A percentile compares a stretch with the other conserved stretches of the same genome.
These are phyloP conservation scores for Blastobasis adustella DNA, from an alignment of 2,888 invertebrate species.

Conservation along the genomic window DNA sequence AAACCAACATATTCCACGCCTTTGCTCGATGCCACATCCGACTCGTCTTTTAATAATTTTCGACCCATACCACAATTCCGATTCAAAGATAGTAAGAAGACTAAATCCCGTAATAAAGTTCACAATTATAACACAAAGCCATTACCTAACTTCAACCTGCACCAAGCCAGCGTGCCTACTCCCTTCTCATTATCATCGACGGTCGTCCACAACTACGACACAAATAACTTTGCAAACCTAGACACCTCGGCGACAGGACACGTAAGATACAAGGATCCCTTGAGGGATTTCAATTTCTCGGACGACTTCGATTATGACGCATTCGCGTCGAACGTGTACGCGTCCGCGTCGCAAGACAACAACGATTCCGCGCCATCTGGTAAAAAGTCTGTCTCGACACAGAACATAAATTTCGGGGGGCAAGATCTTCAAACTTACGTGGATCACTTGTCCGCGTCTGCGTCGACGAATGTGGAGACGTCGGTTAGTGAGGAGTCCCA, in stretches of 20 bases:
- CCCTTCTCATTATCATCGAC: conserved; percentile 56
- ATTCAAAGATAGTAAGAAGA: conserved; percentile 37
- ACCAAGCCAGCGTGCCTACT: conserved; percentile 37
- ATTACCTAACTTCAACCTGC: conserved; percentile 35
- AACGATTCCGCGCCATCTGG: conserved; percentile 35
- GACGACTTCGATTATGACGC: conserved; percentile 54
- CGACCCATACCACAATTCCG: conserved; percentile 43
- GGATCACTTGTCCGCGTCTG: conserved; percentile 40
- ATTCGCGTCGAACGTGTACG: conserved; percentile 45
- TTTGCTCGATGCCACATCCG: conserved; percentile 29
- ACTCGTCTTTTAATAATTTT: conserved; percentile 36
- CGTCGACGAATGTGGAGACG: conserved; percentile 29
- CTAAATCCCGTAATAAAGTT: conserved; percentile 29
- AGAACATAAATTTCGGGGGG: conserved; percentile 60
- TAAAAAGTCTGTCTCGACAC: conserved; percentile 61
- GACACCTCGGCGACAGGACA: background rate
- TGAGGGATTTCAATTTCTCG: conserved; percentile 40
- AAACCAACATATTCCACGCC: conserved; percentile 26
- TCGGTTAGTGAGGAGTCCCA: conserved; percentile 31
- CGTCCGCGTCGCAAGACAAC: conserved; percentile 37
- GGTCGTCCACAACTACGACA: conserved; percentile 55
- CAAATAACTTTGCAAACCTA: conserved; percentile 26
- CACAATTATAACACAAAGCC: conserved; percentile 18
- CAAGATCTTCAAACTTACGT: conserved; percentile 50
- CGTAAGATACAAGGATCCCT: conserved; percentile 35